These are phyloP conservation scores for Leptinotarsa defecta DNA, from an alignment of 1,140 invertebrate species.

Conservation along the genomic window DNA sequence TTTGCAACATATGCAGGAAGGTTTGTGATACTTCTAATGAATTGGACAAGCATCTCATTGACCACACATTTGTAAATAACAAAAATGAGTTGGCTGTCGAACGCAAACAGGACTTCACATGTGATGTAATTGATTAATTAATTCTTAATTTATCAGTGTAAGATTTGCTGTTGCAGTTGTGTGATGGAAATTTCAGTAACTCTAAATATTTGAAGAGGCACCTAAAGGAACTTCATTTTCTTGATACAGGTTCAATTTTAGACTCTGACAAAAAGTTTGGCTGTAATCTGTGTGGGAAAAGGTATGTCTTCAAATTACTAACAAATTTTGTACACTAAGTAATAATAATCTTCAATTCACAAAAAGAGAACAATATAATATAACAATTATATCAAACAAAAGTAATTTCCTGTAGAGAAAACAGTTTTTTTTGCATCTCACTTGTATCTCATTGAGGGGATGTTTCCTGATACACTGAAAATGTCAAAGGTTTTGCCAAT, in stretches of 20 bases:
- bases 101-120: conserved; percentile 34
- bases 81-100: conserved; percentile 34
- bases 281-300: conserved; percentile 60
- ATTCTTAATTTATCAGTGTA: background rate
- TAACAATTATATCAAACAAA: no score
- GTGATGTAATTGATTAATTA: conserved; percentile 41
- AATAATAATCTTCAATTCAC: no score
- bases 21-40: conserved; percentile 36
- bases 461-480: no score
- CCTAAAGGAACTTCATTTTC: conserved; percentile 49
- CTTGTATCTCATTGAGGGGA: no score
- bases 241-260: conserved; percentile 43
- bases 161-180: conserved; percentile 42
- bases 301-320: conserved; percentile 31
- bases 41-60: conserved; percentile 43
- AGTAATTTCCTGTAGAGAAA: no score
- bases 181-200: conserved; percentile 45
- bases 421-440: no score
- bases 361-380: no score
- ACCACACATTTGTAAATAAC: conserved; percentile 42
- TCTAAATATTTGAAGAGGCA: conserved; percentile 48
- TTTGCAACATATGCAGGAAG: conserved; percentile 48
- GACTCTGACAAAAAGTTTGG: conserved; percentile 62
- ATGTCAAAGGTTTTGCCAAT: no score
- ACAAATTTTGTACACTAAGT: background rate